Evolutionary conservation across 1,140 invertebrate genomes (phyloP).

Genomic region (Luehdorfia chinensis): DNA sequence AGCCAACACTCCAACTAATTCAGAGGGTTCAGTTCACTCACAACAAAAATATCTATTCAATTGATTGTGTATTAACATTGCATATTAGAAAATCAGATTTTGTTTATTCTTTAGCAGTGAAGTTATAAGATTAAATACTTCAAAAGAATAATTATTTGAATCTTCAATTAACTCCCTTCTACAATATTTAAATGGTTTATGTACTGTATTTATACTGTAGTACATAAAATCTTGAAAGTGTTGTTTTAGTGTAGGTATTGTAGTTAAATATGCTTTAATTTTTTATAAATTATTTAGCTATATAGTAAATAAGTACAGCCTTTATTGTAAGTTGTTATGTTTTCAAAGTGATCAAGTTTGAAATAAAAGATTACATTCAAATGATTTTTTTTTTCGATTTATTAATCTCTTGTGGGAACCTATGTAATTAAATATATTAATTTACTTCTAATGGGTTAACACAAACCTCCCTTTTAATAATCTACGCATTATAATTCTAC

Average conservation of each 20-base stretch:
- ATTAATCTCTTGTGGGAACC: constrained; percentile 22
- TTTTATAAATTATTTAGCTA: constrained; percentile 18
- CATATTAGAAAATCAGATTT: too few species aligned
- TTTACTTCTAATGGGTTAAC: constrained; percentile 79
- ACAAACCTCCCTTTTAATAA: constrained; percentile 85
- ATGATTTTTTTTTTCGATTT: constrained; percentile 26
- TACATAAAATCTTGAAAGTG: neutral
- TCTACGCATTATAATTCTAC: constrained; percentile 84
- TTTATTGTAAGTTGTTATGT: constrained; percentile 20
- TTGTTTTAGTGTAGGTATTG: neutral
- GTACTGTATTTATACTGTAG: neutral
- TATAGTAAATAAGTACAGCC: constrained; percentile 16
- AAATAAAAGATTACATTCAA: constrained; percentile 23
- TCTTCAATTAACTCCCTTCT: neutral
- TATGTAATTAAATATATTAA: constrained; percentile 6
- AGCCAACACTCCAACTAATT: constrained; percentile 68
- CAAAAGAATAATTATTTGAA: too few species aligned
- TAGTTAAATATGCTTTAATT: constrained; percentile 1
- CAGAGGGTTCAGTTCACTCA: constrained; percentile 63
- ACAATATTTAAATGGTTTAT: too few species aligned
- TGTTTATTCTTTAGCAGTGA: neutral
- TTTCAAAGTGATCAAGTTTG: constrained; percentile 11
- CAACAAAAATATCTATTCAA: constrained; percentile 74
- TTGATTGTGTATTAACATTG: too few species aligned
- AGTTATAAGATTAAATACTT: too few species aligned